Evolutionary conservation across 2,888 invertebrate genomes (phyloP).

Genomic region (Augiades crinisus): DNA sequence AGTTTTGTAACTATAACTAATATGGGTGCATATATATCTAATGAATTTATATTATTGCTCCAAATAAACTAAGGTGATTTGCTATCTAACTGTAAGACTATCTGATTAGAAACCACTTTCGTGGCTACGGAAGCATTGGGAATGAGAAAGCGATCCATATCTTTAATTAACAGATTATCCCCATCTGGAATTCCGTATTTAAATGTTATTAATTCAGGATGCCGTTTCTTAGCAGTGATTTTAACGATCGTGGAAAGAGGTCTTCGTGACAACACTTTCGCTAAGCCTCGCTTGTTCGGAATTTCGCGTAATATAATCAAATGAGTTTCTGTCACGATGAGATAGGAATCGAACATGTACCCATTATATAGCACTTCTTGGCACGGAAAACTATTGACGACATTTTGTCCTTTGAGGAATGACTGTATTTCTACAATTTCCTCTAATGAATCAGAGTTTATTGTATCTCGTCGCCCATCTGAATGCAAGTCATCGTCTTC

Average conservation of each 20-base stretch:
- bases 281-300: slow-evolving; percentile 88
- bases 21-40: background rate
- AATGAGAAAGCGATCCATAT: slow-evolving; percentile 96
- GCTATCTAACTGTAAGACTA: slow-evolving; percentile 77
- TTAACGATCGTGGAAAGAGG: slow-evolving; percentile 96
- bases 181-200: slow-evolving; percentile 95
- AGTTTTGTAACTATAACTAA: background rate
- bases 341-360: slow-evolving; percentile 92
- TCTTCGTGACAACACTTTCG: slow-evolving; percentile 92
- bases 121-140: slow-evolving; percentile 95
- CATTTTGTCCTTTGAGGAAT: slow-evolving; percentile 91
- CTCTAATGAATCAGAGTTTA: slow-evolving; percentile 83
- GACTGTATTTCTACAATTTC: slow-evolving; percentile 90
- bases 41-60: background rate
- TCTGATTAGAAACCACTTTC: slow-evolving; percentile 93
- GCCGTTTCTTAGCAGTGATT: slow-evolving; percentile 97
- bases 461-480: slow-evolving; percentile 59
- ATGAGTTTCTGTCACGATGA: slow-evolving; percentile 93
- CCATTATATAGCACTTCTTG: slow-evolving; percentile 96
- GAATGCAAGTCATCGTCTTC: slow-evolving; percentile 80
- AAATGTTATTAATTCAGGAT: slow-evolving; percentile 98
- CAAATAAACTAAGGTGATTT: slow-evolving; percentile 42
- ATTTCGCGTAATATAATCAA: slow-evolving; percentile 92
- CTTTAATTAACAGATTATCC: slow-evolving; percentile 89
- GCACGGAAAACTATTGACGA: slow-evolving; percentile 93